Evolutionary conservation across 1,140 invertebrate genomes (phyloP), one percentile per base, ranked within the genome.

Genomic region (Artemia franciscana): DNA sequence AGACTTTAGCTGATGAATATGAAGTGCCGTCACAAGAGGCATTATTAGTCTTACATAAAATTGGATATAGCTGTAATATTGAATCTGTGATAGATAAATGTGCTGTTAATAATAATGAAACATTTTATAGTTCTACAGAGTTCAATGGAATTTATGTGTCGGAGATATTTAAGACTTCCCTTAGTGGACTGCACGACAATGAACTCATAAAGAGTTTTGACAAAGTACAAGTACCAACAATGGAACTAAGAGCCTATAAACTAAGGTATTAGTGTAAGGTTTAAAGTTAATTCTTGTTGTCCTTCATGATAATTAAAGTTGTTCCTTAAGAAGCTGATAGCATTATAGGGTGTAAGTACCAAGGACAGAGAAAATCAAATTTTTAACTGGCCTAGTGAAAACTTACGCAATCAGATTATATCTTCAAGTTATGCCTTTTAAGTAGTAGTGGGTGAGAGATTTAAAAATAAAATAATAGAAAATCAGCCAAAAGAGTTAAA

Each of bases 11-110:
- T 1, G 84, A 90, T 39, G 65, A 87, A 64, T 80, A 84, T 21
- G 82, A 86, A 66, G 84, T 86, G 69, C 88, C 90, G 0, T 84
- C 84, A 5, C 77, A 77, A n/a, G 83, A 78, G 51, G 84, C 85
- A 23, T 76, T 90, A 23, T 74, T 92, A 76, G 78, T 92, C 7
- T 67, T 91, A 0, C 86, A 91, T 58, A 76, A 85, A 24, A 81
- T 85, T 62, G 86, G 84, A 0, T 82, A 80, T 67, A 79, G 79
- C 66, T 88, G 85, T 70, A 69, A 73, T 0, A 76, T 82, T 0
- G 77, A 76, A 18, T 59, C 64, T 12, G 65, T 60, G 26, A 60
- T 67, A 21, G 60, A 59, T 15, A 63, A 67, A 26, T 74, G 72
- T 64, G 61, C 62, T 15, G 62, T 21, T 23, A 57, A 61, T 28